Evolutionary conservation across 1,140 invertebrate genomes (phyloP), one percentile per base, ranked within the genome.

Genomic region (Habropoda laboriosa): DNA sequence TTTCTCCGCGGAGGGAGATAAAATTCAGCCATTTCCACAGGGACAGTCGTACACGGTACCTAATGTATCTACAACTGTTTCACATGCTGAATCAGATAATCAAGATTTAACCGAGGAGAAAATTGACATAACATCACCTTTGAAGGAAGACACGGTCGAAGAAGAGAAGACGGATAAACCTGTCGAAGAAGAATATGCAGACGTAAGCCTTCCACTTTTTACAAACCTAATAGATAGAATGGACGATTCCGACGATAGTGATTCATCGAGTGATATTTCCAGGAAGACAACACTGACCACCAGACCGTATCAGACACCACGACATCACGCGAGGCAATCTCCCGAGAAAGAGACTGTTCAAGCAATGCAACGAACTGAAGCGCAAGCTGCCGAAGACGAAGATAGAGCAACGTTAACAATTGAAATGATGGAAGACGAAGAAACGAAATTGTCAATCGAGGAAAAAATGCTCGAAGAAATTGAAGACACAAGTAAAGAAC

Each of bases 211-310:
- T 55, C 72, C 84, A 66, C 85, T 86, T 82, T 86, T 86, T 82
- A 82, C 80, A 24, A 85, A 67, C 38, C 63, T 80, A 67, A 75
- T 72, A 68, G 75, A 85, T 51, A 80, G 67, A 42, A 5, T 77
- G 35, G 83, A 84, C 38, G 73, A 86, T 67, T 88, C 81, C 13
- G 86, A 90, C 16, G 90, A 92, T 3, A 91, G 88, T 77, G 92
- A 93, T 78, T 90, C 90, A 38, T 91, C 90, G 7, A 93, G 92
- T 81, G 91, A 92, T 80, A 83, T 91, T 67, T 93, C 92, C 3
- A 90, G 88, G 71, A 91, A 91, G 86, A 92, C 92, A 24, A 90
- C 89, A 78, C 71, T 93, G 70, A 89, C 86, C 10, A 89, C 83
- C 8, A 77, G 87, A 68, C 91, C 91, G 7, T 91, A 92, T 58